Conservation (phyloP, 2,888 invertebrate species). For the Sinodicranocentrus sp. region DNA sequence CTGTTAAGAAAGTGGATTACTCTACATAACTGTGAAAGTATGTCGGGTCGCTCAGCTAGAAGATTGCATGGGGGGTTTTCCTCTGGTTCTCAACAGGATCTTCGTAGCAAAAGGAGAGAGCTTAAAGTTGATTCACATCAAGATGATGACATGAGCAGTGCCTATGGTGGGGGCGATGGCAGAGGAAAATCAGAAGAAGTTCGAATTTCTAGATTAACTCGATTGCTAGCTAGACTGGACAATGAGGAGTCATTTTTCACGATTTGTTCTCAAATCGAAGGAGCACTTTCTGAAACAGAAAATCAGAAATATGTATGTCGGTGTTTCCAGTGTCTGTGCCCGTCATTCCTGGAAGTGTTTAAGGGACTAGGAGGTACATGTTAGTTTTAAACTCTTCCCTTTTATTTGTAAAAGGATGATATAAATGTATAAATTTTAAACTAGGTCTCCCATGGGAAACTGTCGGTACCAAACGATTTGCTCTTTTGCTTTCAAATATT, state of each 20-base stretch:
- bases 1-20: no score
- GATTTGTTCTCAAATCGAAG: constrained; percentile 68
- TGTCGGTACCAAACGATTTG: constrained; percentile 56
- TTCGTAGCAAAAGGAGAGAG: constrained; percentile 19
- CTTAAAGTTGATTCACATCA: not conserved
- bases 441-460: constrained; percentile 70
- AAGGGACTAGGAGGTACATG: constrained; percentile 70
- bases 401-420: not conserved
- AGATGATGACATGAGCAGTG: constrained; percentile 20
- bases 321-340: constrained; percentile 68
- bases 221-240: constrained; percentile 67
- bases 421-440: constrained; percentile 3
- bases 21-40: no score
- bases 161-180: constrained; percentile 15
- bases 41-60: constrained; percentile 39
- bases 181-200: constrained; percentile 53
- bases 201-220: constrained; percentile 69
- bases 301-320: constrained; percentile 71
- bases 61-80: constrained; percentile 34
- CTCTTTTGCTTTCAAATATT: constrained; percentile 62
- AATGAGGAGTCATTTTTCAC: constrained; percentile 67
- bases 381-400: no score
- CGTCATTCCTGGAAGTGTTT: constrained; percentile 66
- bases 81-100: constrained; percentile 26
- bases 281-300: constrained; percentile 62